Evolutionary conservation across 2,113 vertebrate genomes (phyloP).

Genomic region (Isichthys henryi): DNA sequence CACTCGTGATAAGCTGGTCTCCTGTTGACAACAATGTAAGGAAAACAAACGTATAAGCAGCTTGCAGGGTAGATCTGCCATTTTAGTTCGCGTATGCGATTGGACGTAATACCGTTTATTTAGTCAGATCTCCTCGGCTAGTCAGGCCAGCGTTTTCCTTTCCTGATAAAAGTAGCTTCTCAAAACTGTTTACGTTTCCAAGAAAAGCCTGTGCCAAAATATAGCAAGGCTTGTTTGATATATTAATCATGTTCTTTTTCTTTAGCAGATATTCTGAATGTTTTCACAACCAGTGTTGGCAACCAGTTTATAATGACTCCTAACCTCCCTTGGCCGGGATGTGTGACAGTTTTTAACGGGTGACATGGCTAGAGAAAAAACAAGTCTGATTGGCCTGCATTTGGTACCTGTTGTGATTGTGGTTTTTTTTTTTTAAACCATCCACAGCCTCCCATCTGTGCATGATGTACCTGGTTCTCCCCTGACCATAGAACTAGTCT

Average conservation of each 20-base stretch:
- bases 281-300: not conserved
- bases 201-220: not conserved
- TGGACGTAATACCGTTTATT: not conserved
- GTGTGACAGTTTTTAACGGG: not conserved
- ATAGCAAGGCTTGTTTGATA: not conserved
- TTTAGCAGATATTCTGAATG: not conserved
- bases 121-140: not conserved
- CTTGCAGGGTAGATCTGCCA: not conserved
- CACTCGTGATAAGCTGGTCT: not conserved
- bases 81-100: not conserved
- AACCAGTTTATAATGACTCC: not conserved
- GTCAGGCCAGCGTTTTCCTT: not conserved
- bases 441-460: not conserved
- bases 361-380: not conserved
- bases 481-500: not conserved
- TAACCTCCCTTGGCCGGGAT: not conserved
- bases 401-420: not conserved
- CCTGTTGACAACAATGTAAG: not conserved
- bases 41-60: not conserved
- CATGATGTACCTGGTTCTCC: not conserved
- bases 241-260: not conserved
- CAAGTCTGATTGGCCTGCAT: not conserved
- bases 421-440: not conserved
- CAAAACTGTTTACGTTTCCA: not conserved
- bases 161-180: not conserved